Conservation (phyloP, 2,888 invertebrate species). For the Mimachlamys varia region DNA sequence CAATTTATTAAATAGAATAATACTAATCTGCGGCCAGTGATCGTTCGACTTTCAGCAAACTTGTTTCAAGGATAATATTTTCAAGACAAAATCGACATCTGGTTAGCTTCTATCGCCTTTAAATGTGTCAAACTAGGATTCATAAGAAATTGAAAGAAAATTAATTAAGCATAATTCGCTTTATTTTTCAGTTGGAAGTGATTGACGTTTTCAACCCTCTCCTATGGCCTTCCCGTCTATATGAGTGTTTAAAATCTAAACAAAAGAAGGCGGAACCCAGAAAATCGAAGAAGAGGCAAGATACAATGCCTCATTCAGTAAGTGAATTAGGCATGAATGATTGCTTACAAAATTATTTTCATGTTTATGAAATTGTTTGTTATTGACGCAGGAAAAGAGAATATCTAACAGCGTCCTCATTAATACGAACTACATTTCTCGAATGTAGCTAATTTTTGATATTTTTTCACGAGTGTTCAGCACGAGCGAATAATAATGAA, state of each 20-base stretch:
- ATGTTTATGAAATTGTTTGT: too few species aligned
- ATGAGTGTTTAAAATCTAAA: slow-evolving; percentile 57
- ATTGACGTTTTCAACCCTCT: slow-evolving; percentile 63
- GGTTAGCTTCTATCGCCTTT: too few species aligned
- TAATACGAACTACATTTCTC: too few species aligned
- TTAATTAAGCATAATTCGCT: neutral
- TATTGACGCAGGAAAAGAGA: too few species aligned
- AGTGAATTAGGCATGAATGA: neutral
- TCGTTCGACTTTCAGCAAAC: too few species aligned
- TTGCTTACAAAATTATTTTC: neutral
- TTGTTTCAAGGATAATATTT: too few species aligned
- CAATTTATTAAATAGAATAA: too few species aligned
- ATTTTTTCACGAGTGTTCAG: too few species aligned
- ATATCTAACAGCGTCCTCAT: too few species aligned
- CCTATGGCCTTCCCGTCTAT: slow-evolving; percentile 56
- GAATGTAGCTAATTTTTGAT: too few species aligned
- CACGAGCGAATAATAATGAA: too few species aligned
- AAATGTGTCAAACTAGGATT: neutral
- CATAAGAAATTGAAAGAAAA: neutral
- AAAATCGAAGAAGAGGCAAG: slow-evolving; percentile 53
- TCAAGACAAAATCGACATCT: neutral
- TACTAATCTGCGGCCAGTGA: too few species aligned
- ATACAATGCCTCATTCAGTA: slow-evolving; percentile 43
- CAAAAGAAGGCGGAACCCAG: slow-evolving; percentile 51
- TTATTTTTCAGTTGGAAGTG: slow-evolving; percentile 58